A percentile compares a stretch with the other conserved stretches of the same genome.
These are phyloP conservation scores for Lampropteryx suffumata DNA, from an alignment of 2,888 invertebrate genomes.

Conservation along the genomic window DNA sequence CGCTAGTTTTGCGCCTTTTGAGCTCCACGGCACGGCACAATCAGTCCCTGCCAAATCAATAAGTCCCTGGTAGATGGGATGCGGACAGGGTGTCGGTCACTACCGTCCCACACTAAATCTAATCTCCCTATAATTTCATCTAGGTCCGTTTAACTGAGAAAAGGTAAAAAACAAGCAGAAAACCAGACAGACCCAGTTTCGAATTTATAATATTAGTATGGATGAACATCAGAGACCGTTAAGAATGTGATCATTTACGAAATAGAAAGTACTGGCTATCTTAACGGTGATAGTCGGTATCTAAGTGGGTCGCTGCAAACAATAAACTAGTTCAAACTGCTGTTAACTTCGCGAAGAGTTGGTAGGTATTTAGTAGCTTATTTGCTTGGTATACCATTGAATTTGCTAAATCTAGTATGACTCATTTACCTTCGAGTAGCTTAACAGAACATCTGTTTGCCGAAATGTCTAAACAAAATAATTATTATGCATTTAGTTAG, in stretches of 20 bases:
- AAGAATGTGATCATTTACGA: constrained; percentile 33
- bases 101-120: too few species aligned
- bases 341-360: constrained; percentile 50
- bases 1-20: too few species aligned
- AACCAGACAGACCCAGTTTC: too few species aligned
- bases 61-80: too few species aligned
- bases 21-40: too few species aligned
- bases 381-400: constrained; percentile 49
- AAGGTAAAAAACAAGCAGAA: too few species aligned
- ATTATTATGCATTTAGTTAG: too few species aligned
- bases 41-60: too few species aligned
- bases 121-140: too few species aligned
- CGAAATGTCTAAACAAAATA: constrained; percentile 13
- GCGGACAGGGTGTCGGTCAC: too few species aligned
- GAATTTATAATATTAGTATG: too few species aligned
- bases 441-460: constrained; percentile 10
- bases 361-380: constrained; percentile 28
- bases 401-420: constrained; percentile 39
- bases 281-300: constrained; percentile 68
- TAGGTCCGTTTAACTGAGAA: too few species aligned
- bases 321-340: constrained; percentile 59
- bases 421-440: constrained; percentile 15
- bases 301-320: constrained; percentile 71
- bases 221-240: not conserved
- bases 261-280: constrained; percentile 60